Conservation (phyloP, 2,888 invertebrate genomes). For the Himalopsyche japonica region DNA sequence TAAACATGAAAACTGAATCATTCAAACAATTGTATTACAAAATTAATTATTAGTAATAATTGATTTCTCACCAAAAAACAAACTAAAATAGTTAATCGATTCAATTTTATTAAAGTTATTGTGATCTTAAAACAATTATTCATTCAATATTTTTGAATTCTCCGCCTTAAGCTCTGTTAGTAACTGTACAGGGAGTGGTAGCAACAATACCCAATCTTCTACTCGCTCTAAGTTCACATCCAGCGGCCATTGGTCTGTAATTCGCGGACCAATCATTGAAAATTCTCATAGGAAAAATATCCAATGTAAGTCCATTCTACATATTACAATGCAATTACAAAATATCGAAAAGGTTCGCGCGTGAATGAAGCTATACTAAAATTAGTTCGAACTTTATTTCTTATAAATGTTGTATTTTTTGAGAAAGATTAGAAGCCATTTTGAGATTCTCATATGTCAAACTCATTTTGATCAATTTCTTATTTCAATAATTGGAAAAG, state of each 20-base stretch:
- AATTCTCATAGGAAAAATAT: constrained; percentile 72
- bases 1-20: too few species aligned
- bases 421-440: not conserved
- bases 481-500: not conserved
- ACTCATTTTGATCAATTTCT: not conserved
- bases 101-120: not conserved
- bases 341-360: not conserved
- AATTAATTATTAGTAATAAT: too few species aligned
- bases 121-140: not conserved
- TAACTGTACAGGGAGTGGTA: constrained; percentile 65
- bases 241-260: constrained; percentile 84
- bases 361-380: not conserved
- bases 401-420: not conserved
- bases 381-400: not conserved
- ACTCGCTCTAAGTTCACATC: constrained; percentile 73
- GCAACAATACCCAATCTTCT: constrained; percentile 67
- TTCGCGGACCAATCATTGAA: constrained; percentile 88
- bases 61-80: too few species aligned
- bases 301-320: constrained; percentile 77
- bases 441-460: not conserved
- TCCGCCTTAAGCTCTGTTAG: constrained; percentile 17
- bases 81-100: too few species aligned
- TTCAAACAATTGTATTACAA: too few species aligned
- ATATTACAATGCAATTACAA: constrained; percentile 52
- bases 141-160: not conserved